Evolutionary conservation across 2,797 vertebrate genomes (phyloP), one percentile per base, ranked within the genome.

Genomic region (Sebastes variabilis): DNA sequence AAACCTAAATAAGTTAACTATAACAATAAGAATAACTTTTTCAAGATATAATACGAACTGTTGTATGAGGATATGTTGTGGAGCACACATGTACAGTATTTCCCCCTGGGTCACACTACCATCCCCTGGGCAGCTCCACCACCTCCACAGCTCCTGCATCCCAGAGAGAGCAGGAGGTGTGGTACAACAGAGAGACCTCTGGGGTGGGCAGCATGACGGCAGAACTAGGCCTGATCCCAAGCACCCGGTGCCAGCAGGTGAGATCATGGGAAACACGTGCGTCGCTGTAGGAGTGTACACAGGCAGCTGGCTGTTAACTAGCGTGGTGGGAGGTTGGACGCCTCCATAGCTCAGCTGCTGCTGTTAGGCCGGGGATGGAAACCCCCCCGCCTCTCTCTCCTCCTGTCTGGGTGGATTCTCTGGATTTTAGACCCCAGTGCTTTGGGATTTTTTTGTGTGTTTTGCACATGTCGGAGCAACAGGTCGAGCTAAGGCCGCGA

Each of bases 191-290:
- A 81, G 62, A 60, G 62, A 80, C 78, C 76, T 86, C 75, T 77
- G 78, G 85, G 79, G 71, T 81, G 87, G 87, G 87, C 75, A 79
- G 72, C 64, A 79, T 88, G 89, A 92, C 71, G 46, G 85, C 86
- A 83, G 62, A 79, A 74, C 84, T 70, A 85, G 85, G 67, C 82
- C 55, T 77, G 62, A 59, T 82, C 80, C 87, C 66, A 29, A 67
- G 58, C 60, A 74, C 64, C 71, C 20, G 72, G 32, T 86, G 85
- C 92, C 89, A 93, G 91, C 88, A 94, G 92, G 93, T 95, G 94
- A 95, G 93, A 94, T 95, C 94, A 95, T 94, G 91, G 92, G 91
- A 94, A 95, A 92, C 85, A 87, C 55, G 69, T 84, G 89, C 22
- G 42, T 29, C 20, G 58, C 78, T 73, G 73, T 42, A 52, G 82